Base-by-base conservation (phyloP, 2,113 vertebrate genomes). In the Camelus bactrianus region DNA sequence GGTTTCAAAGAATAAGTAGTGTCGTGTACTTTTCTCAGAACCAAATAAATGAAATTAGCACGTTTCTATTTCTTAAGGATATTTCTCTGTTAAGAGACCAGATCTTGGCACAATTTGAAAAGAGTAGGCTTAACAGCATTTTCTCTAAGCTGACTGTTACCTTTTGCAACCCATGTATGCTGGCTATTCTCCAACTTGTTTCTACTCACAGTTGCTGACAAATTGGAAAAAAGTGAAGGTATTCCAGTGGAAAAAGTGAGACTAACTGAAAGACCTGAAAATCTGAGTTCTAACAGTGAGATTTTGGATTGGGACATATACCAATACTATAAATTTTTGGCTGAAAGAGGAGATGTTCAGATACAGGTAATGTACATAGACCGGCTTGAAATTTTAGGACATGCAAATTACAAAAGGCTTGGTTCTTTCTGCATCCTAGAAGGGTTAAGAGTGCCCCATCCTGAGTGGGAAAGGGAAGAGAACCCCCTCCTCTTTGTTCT, bases 281-380 rank as follows among this genome's bases (percentile, higher is more conserved):
- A 98, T 91, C 93, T 97, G 95, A 98, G 94, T 96, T 97, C 95
- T 77, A 98, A 98, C 96, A 98, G 83, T 96, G 98, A 97, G 91
- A 98, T 98, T 89, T 94, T 98, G 97, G 98, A 98, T 84, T 98
- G 97, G 98, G 98, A 98, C 86, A 87, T 98, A 94, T 95, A 98
- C 79, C 98, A 98, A 86, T 98, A 98, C 97, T 98, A 97, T 80
- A 98, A 96, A 95, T 98, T 98, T 97, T 97, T 98, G 96, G 98
- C 98, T 95, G 98, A 98, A 96, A 98, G 98, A 98, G 98, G 98
- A 98, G 98, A 98, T 97, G 96, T 97, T 83, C 97, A 97, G 70
- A 97, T 98, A 98, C 98, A 98, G 95, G 98, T 98, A 97, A 98
- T 93, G 79, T 91, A 96, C 86, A 95, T 35, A 94, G n/a, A 96